Conservation (phyloP, 1,140 invertebrate genomes). For the Cotesia glomerata region DNA sequence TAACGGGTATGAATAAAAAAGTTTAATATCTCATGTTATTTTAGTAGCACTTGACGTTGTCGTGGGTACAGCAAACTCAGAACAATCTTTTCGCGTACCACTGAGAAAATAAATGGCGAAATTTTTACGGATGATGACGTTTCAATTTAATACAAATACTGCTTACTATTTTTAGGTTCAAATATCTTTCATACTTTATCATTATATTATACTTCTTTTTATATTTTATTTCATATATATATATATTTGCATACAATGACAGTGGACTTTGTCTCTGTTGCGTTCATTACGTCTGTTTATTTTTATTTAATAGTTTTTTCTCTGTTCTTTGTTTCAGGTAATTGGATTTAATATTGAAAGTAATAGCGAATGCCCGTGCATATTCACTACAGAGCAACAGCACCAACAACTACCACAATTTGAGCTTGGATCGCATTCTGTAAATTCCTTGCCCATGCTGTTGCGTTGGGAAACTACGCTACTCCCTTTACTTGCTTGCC, state of each 20-base stretch:
- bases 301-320: conserved; percentile 16
- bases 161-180: background rate
- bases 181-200: background rate
- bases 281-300: conserved; percentile 29
- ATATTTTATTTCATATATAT: background rate
- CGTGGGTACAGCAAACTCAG: background rate
- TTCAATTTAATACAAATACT: conserved; percentile 13
- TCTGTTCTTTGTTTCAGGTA: conserved; percentile 33
- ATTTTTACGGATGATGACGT: conserved; percentile 21
- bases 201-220: background rate
- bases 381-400: too few relatives aligned
- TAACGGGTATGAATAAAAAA: conserved; percentile 27
- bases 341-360: conserved; percentile 18
- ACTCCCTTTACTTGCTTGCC: background rate
- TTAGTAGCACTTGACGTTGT: conserved; percentile 9
- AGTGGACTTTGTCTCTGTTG: background rate
- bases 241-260: too few relatives aligned
- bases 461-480: too few relatives aligned
- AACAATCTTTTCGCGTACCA: background rate
- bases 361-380: background rate
- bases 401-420: too few relatives aligned
- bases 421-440: too few relatives aligned
- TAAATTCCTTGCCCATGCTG: too few relatives aligned
- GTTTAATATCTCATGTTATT: conserved; percentile 29
- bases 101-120: background rate